Conservation (phyloP, 2,888 invertebrate species). For the Scaptomyza cyrtandrae region DNA sequence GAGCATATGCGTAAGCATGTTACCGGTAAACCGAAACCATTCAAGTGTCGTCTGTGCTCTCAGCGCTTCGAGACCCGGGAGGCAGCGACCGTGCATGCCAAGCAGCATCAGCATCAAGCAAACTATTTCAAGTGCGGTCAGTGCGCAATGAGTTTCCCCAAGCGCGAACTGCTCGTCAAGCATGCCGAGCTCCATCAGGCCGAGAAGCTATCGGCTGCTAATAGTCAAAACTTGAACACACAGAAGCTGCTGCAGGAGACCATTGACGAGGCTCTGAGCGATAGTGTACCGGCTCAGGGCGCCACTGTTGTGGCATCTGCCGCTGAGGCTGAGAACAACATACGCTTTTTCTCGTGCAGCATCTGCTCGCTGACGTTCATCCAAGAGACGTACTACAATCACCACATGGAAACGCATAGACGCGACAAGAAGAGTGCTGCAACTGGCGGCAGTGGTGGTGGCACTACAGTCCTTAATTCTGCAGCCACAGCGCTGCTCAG, state of each 20-base stretch:
- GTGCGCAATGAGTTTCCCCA: conserved; percentile 83
- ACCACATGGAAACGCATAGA: conserved; percentile 85
- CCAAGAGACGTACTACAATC: conserved; percentile 84
- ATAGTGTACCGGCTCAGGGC: conserved; percentile 71
- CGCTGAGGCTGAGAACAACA: conserved; percentile 80
- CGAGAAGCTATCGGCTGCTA: conserved; percentile 44
- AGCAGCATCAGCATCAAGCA: conserved; percentile 84
- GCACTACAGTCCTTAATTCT: conserved; percentile 69
- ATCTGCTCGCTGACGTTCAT: conserved; percentile 85
- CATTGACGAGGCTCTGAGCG: conserved; percentile 85
- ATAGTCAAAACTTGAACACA: conserved; percentile 76
- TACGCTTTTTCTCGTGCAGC: conserved; percentile 85
- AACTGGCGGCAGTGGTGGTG: conserved; percentile 43
- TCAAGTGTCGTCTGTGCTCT: conserved; percentile 85
- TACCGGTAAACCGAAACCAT: conserved; percentile 83
- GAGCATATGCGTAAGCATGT: conserved; percentile 84
- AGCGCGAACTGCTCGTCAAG: conserved; percentile 83
- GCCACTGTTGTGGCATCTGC: conserved; percentile 75
- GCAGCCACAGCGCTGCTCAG: conserved; percentile 77
- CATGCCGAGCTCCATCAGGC: conserved; percentile 84
- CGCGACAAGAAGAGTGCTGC: conserved; percentile 73
- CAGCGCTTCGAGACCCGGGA: conserved; percentile 84
- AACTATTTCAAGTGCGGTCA: conserved; percentile 84
- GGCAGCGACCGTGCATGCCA: conserved; percentile 84
- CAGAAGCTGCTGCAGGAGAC: conserved; percentile 84